Evolutionary conservation across 2,888 invertebrate species (phyloP), one percentile per base, ranked within the genome.

Genomic region (Phyllotreta striolata): DNA sequence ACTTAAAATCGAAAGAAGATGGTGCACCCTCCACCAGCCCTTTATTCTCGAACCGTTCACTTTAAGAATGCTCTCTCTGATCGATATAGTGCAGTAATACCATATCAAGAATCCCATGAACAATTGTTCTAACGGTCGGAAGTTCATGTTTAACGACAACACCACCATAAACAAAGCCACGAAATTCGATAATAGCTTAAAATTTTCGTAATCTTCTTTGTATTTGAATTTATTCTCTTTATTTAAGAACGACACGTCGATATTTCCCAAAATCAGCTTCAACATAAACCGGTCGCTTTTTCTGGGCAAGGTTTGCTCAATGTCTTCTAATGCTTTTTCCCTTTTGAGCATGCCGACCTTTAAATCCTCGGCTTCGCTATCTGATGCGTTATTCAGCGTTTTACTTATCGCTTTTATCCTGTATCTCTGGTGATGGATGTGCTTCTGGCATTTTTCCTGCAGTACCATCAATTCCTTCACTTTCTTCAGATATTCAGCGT

Each of bases 1-100:
- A 47, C 95, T 91, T 9, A 92, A 93, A 0, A 97, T 96, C 0
- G 98, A 96, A 71, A 98, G 89, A 81, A 98, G 98, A 84, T 99
- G 98, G 84, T 99, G 98, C 37, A 93, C 85, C 70, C 98, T 85
- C 98, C 98, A 99, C 98, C 98, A 99, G 12, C 97, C 98, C 82
- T 93, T 93, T 74, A 94, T 93, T 76, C 93, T 87, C 0, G 98
- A 99, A 0, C 99, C 98, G 82, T 99, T 99, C 62, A 98, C 95
- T 82, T 95, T 95, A 43, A 99, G 86, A 79, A 99, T 98, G 76
- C 95, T 95, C 84, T 99, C 99, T 64, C 99, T 89, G 78, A 99
- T 98, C 55, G 98, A 98, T 73, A 99, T 85, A 6, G 98, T 99
- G 82, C 98, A 99, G 83, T 99, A 99, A 83, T 99, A 99, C 98